Evolutionary conservation across 2,113 vertebrate species (phyloP), one percentile per base, ranked within the genome.

Genomic region (Tupaia tana): DNA sequence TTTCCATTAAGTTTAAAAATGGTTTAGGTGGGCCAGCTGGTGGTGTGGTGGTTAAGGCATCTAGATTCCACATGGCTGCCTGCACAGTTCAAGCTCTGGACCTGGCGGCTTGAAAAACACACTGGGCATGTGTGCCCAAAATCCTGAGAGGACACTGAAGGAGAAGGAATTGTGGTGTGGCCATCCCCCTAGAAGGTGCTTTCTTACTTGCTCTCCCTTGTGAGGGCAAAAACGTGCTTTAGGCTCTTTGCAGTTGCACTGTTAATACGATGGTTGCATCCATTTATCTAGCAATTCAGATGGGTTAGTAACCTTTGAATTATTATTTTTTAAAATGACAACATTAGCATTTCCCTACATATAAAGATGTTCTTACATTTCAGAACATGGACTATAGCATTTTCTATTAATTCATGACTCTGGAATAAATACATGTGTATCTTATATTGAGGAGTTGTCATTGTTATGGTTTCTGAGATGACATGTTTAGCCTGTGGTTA

Each of bases 401-500:
- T 95, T 87, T 92, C 52, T 79, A 64, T 24, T 84, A 89, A 78
- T 43, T 91, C 80, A 94, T 66, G 87, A 61, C 43, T 93, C 83
- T 93, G 87, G 54, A 91, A 74, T 86, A 73, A 90, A 85, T 67
- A 15, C n/a, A 56, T 87, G 54, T 56, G 29, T 89, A 83, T 69
- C 95, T 93, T 64, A 29, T 77, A 63, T 61, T 66, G 43, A 91
- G 27, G 66, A 58, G 52, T 92, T 86, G 77, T 86, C 71, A 94
- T 58, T 69, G 93, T 86, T 96, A 80, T 74, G 63, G 69, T 94
- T 97, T 96, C 61, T 84, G 77, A 85, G 80, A 85, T 91, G 77
- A 80, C 67, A 7, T 96, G 59, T 81, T 96, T 97, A 96, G 84
- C 90, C 85, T 94, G 88, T 95, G 97, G 92, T 93, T 78, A 94